phyloP scores from a whole-genome alignment of 2,113 vertebrate species.

The Brachyistius frenatus region DNA sequence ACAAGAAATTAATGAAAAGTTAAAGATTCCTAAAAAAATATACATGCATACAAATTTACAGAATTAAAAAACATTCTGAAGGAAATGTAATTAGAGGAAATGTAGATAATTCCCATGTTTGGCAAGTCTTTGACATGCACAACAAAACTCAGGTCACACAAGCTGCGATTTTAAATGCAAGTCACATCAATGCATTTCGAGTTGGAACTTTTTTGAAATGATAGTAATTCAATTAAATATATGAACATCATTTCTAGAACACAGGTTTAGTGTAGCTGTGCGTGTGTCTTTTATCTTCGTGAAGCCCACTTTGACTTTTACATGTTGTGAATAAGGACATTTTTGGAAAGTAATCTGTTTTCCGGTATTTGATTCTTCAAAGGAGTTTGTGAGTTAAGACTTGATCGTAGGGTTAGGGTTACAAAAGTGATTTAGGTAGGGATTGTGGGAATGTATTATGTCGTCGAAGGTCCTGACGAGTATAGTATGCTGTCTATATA shows the following conservation, averaged over 20 bases:
- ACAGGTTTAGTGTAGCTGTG: neutral
- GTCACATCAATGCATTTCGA: neutral
- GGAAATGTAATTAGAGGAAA: neutral
- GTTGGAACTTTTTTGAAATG: neutral
- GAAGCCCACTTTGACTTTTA: neutral
- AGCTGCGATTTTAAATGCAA: neutral
- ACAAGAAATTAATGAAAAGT: neutral
- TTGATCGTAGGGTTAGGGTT: neutral
- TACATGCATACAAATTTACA: neutral
- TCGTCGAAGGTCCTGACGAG: constrained; percentile 1
- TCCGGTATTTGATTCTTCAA: neutral
- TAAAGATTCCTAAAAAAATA: neutral
- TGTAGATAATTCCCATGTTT: neutral
- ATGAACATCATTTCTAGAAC: too few relatives aligned
- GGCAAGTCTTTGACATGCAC: neutral
- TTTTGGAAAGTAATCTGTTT: neutral
- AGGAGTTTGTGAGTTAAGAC: neutral
- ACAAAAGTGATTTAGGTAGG: neutral
- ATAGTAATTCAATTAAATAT: neutral
- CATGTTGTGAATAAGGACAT: too few relatives aligned
- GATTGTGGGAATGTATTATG: neutral
- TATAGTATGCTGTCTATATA: neutral
- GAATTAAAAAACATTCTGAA: neutral
- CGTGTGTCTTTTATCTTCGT: neutral
- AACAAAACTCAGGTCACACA: neutral